A percentile compares a stretch with the other conserved stretches of the same genome.
phyloP scores from a whole-genome alignment of 2,888 invertebrate genomes.

The Eupithecia subumbrata region DNA sequence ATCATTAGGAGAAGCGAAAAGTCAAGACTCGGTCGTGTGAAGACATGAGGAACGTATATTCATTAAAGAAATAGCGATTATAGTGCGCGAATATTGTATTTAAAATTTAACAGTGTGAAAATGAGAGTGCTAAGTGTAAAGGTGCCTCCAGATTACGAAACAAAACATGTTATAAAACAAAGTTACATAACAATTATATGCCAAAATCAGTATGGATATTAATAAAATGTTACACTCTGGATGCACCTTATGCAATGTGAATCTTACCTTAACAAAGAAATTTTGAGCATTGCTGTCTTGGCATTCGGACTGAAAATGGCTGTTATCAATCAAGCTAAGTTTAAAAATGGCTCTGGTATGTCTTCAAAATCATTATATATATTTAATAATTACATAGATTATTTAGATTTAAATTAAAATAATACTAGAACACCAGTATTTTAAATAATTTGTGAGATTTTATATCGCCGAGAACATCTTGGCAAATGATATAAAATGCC shows the following conservation, averaged over 20 bases:
- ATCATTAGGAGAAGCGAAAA: background rate
- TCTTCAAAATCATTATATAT: background rate
- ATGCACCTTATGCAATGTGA: no score
- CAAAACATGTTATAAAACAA: no score
- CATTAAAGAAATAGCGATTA: background rate
- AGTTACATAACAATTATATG: no score
- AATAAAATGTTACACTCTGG: no score
- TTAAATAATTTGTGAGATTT: conserved; percentile 41
- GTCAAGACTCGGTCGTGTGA: background rate
- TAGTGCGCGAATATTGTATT: background rate
- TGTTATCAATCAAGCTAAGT: conserved; percentile 50
- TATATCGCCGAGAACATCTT: background rate
- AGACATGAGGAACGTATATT: background rate
- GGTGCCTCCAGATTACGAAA: no score
- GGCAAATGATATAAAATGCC: background rate
- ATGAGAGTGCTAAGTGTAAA: background rate
- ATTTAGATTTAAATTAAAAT: conserved; percentile 46
- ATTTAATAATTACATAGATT: background rate
- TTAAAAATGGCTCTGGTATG: background rate
- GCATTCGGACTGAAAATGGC: conserved; percentile 73
- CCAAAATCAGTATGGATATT: no score
- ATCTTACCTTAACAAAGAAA: background rate
- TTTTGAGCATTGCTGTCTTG: conserved; percentile 50
- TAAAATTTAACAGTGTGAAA: background rate
- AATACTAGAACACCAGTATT: conserved; percentile 62